phyloP scores from a whole-genome alignment of 2,113 vertebrate genomes.

The Cichladusa arquata region DNA sequence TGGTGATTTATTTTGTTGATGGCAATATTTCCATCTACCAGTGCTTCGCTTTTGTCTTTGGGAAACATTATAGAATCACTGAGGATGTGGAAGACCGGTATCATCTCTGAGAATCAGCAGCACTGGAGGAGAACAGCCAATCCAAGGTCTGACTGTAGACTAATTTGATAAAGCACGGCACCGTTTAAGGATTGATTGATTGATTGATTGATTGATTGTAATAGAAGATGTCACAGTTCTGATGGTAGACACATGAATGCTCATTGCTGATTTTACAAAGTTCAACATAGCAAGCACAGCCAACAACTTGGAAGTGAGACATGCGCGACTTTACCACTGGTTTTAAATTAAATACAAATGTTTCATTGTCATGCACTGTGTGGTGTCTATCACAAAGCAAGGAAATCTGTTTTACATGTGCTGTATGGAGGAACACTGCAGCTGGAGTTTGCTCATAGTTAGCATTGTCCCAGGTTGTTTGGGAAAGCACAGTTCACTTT shows the following conservation, averaged over 20 bases:
- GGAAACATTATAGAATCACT: neutral
- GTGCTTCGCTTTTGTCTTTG: neutral
- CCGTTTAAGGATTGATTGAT: conserved; percentile 18
- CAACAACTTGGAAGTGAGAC: conserved; percentile 17
- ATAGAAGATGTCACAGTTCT: neutral
- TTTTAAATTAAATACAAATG: conserved; percentile 53
- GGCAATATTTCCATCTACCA: conserved; percentile 29
- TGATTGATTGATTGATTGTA: conserved; percentile 37
- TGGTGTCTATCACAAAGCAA: conserved; percentile 43
- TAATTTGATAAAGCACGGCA: neutral
- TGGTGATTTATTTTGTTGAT: conserved; percentile 36
- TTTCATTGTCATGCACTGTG: conserved; percentile 14
- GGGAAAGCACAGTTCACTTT: neutral
- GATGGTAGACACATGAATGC: conserved; percentile 24
- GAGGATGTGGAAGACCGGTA: conserved; percentile 23
- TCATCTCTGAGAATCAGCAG: conserved; percentile 13
- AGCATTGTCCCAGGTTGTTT: neutral
- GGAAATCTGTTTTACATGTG: conserved; percentile 22
- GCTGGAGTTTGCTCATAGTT: neutral
- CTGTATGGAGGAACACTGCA: conserved; percentile 1
- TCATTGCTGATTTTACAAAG: conserved; percentile 49
- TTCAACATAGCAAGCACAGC: conserved; percentile 20
- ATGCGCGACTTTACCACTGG: neutral
- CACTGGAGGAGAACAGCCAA: neutral
- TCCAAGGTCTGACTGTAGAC: conserved; percentile 29